Evolutionary conservation across 1,140 invertebrate genomes (phyloP).

Genomic region (Pectinophora gossypiella): DNA sequence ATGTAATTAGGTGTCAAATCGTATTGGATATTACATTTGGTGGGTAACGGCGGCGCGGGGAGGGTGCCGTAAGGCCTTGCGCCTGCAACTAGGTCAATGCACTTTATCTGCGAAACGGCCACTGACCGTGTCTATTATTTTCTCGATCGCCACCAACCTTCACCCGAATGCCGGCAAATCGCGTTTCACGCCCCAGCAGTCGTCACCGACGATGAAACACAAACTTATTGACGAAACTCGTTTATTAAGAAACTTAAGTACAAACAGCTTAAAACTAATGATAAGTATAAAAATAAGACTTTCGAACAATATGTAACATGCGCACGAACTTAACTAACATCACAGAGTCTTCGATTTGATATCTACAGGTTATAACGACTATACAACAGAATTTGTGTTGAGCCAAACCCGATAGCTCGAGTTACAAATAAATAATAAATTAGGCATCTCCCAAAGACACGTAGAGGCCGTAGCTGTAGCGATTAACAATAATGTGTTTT

Average conservation of each 20-base stretch:
- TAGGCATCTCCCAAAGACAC: not conserved
- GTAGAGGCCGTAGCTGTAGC: not conserved
- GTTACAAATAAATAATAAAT: not conserved
- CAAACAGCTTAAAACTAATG: slow-evolving; percentile 41
- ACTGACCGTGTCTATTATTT: slow-evolving; percentile 49
- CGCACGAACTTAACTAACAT: slow-evolving; percentile 39
- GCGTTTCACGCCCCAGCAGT: slow-evolving; percentile 50
- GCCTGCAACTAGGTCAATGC: slow-evolving; percentile 28
- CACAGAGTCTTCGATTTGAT: slow-evolving; percentile 28
- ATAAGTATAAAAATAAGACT: slow-evolving; percentile 59
- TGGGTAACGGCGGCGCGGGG: not conserved
- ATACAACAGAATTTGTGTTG: not conserved
- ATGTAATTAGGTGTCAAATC: not conserved
- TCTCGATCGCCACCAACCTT: slow-evolving; percentile 41
- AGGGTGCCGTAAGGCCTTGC: too few relatives aligned
- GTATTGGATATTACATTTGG: not conserved
- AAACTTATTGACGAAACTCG: slow-evolving; percentile 56
- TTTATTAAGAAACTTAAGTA: slow-evolving; percentile 71
- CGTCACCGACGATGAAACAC: slow-evolving; percentile 34
- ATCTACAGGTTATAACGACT: not conserved
- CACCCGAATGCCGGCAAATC: slow-evolving; percentile 54
- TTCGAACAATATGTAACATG: slow-evolving; percentile 20
- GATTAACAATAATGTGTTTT: too few relatives aligned
- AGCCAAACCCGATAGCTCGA: not conserved
- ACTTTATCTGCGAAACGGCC: slow-evolving; percentile 21